phyloP scores from a whole-genome alignment of 2,113 vertebrate genomes.

The Colistium nudipinnis region DNA sequence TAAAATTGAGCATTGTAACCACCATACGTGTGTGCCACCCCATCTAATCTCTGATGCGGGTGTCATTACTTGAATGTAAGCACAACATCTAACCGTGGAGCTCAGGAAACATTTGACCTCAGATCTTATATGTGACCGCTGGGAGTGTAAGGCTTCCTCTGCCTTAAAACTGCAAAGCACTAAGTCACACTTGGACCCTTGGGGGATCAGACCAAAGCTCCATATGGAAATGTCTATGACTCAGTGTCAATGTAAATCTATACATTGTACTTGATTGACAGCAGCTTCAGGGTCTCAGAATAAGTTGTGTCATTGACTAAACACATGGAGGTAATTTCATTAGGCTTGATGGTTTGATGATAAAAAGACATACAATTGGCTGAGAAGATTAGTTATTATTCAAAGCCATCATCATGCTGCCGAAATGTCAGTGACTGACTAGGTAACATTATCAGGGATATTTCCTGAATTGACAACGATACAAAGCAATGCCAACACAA shows the following conservation, averaged over 20 bases:
- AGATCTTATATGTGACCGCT: slow-evolving; percentile 32
- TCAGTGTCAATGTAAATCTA: slow-evolving; percentile 63
- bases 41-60: neutral
- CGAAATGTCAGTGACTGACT: neutral
- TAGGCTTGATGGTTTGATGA: slow-evolving; percentile 12
- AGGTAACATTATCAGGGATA: neutral
- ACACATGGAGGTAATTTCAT: slow-evolving; percentile 27
- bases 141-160: slow-evolving; percentile 19
- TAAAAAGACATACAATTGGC: slow-evolving; percentile 8
- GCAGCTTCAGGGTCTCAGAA: slow-evolving; percentile 32
- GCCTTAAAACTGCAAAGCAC: slow-evolving; percentile 21
- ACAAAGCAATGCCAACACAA: neutral
- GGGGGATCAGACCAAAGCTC: slow-evolving; percentile 36
- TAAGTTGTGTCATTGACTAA: slow-evolving; percentile 40
- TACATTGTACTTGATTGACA: slow-evolving; percentile 53
- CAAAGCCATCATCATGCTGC: neutral
- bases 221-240: slow-evolving; percentile 40
- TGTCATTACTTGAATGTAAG: neutral
- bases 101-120: slow-evolving; percentile 42
- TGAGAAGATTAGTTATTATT: slow-evolving; percentile 9
- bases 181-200: slow-evolving; percentile 8
- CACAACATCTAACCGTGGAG: neutral
- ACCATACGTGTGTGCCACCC: neutral
- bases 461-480: slow-evolving; percentile 1
- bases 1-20: neutral